phyloP scores from a whole-genome alignment of 64 coral and sea anemone genomes.

The Porites australiensis region DNA sequence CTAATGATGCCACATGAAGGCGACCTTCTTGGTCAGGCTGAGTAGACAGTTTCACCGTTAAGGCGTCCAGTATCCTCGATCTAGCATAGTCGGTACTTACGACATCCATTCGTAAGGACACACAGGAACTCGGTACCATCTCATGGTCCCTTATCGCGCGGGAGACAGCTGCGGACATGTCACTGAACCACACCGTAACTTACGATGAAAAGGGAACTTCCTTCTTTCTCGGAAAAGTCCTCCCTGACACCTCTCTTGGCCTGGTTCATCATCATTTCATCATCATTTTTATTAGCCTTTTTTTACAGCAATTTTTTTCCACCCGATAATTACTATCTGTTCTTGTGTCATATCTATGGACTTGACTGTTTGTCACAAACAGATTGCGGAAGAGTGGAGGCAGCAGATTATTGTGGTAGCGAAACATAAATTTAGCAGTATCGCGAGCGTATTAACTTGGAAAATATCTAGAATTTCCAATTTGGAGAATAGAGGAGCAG shows the following conservation, averaged over 20 bases:
- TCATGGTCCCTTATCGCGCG: conserved; percentile 59
- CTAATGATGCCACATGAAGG: conserved; percentile 19
- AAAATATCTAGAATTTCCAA: too few species aligned
- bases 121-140: conserved; percentile 22
- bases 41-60: background rate
- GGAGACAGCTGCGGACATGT: conserved; percentile 26
- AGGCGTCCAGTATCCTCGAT: background rate
- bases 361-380: too few species aligned
- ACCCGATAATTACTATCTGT: too few species aligned
- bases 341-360: too few species aligned
- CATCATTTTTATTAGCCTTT: too few species aligned
- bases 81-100: conserved; percentile 23
- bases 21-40: background rate
- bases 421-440: too few species aligned
- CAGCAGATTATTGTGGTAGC: too few species aligned
- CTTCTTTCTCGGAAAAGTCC: background rate
- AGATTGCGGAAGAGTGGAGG: too few species aligned
- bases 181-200: conserved; percentile 6
- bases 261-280: too few species aligned
- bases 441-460: too few species aligned
- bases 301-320: too few species aligned
- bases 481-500: too few species aligned
- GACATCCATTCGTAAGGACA: background rate
- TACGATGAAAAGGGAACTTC: conserved; percentile 15
- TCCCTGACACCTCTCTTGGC: background rate